Evolutionary conservation across 2,888 invertebrate species (phyloP), one percentile per base, ranked within the genome.

Genomic region (Ischnus inquisitorius): DNA sequence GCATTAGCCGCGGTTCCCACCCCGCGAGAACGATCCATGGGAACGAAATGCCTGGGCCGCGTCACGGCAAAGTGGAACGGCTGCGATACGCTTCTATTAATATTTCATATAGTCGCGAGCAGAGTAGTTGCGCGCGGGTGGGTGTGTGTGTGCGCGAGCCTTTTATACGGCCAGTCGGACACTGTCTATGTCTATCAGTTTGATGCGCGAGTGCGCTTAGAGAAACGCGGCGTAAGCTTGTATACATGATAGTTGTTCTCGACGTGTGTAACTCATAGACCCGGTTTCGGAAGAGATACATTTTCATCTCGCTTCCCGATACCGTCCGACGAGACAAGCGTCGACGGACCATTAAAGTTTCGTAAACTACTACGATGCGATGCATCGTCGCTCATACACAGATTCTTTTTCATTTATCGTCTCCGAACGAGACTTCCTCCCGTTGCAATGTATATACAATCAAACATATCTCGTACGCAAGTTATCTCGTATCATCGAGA

Each of bases 61-160:
- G 78, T 71, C 84, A 60, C 60, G 85, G 84, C 84, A 85, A 88
- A 88, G 87, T 88, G 79, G 88, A 88, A 76, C 88, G 87, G 68
- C 51, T 71, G 82, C 85, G 83, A 86, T 86, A 85, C 84, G 81
- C 60, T 86, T 87, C 87, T 86, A 88, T 89, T 88, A 88, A 88
- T 88, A 88, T 89, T 88, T 89, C 87, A 88, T 88, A 84, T 79
- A 79, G 76, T 83, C 82, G 78, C 82, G 83, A 79, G 71, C 75
- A 28, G 60, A 68, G 48, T 68, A 68, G 64, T 43, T 81, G 71
- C 64, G 71, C 67, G 68, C 75, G 74, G 46, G 46, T n/a, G 46
- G n/a, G 46, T 46, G 22, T 54, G 22, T 51, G 22, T 54, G 22
- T 81, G 71, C 51, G 75, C 67, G 74, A 71, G 22, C 12, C 10